These are phyloP conservation scores for Diarsia dahlii DNA, from an alignment of 2,888 invertebrate species.

Conservation along the genomic window DNA sequence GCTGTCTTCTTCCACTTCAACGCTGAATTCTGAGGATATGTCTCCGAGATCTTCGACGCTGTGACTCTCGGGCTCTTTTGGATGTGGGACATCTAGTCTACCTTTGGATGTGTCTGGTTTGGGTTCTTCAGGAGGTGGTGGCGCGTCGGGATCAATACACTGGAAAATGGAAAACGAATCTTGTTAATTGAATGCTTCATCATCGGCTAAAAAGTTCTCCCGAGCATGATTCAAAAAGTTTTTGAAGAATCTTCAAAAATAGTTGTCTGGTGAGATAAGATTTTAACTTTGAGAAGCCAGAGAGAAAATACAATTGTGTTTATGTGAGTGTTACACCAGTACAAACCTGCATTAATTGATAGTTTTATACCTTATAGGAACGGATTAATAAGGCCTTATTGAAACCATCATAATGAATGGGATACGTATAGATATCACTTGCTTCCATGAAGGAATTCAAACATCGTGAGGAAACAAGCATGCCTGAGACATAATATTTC, in stretches of 20 bases:
- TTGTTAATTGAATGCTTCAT: neutral
- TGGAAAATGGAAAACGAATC: slow-evolving; percentile 62
- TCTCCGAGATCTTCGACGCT: slow-evolving; percentile 88
- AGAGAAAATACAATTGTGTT: neutral
- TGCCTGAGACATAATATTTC: no score
- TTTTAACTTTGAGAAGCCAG: neutral
- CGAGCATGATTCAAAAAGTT: neutral
- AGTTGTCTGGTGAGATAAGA: neutral
- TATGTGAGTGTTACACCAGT: neutral
- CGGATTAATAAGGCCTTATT: neutral
- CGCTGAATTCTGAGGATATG: slow-evolving; percentile 88
- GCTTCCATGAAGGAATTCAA: no score
- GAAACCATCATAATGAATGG: neutral
- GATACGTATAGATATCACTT: no score
- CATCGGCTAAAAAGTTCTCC: neutral
- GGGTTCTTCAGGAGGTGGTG: slow-evolving; percentile 79
- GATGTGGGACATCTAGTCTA: slow-evolving; percentile 80
- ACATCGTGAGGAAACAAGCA: no score
- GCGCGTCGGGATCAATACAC: slow-evolving; percentile 87
- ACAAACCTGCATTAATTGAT: neutral
- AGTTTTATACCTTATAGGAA: no score
- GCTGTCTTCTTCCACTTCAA: slow-evolving; percentile 86
- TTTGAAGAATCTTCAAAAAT: neutral
- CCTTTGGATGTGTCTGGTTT: slow-evolving; percentile 84
- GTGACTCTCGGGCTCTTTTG: slow-evolving; percentile 81